phyloP scores from a whole-genome alignment of 2,113 vertebrate species.

The Baryphthengus martii region DNA sequence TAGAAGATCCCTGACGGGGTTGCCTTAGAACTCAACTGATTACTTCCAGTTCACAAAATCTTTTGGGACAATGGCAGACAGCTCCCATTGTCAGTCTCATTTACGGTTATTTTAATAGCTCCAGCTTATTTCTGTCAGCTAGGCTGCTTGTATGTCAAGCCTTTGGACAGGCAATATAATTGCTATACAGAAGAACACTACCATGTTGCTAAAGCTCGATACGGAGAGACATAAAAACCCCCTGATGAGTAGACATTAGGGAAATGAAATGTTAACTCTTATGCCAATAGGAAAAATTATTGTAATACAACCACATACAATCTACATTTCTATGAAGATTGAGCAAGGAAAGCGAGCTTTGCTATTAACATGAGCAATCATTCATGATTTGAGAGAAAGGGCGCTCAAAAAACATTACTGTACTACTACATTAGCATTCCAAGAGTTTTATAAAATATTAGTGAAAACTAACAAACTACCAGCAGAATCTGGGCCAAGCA shows the following conservation, averaged over 20 bases:
- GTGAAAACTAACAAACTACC: neutral
- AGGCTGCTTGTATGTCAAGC: conserved; percentile 38
- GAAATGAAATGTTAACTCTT: conserved; percentile 24
- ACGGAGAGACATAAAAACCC: conserved; percentile 8
- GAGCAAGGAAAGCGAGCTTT: neutral
- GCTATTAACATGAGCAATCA: neutral
- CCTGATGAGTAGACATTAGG: conserved; percentile 20
- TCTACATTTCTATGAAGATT: neutral
- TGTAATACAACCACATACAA: neutral
- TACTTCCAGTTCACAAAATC: conserved; percentile 84
- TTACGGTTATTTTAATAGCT: conserved; percentile 76
- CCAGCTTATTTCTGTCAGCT: conserved; percentile 65
- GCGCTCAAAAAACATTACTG: neutral
- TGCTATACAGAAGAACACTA: conserved; percentile 38
- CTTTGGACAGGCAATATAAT: conserved; percentile 39
- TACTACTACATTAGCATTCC: neutral
- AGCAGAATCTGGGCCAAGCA: neutral
- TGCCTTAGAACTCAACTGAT: conserved; percentile 71
- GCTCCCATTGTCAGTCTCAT: conserved; percentile 76
- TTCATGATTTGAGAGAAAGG: neutral
- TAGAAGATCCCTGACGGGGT: conserved; percentile 64
- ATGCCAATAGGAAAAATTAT: conserved; percentile 17
- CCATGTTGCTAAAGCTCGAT: neutral
- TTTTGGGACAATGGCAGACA: conserved; percentile 78
- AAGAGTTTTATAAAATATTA: neutral